phyloP scores from a whole-genome alignment of 2,113 vertebrate species.

The Muscicapa adusta region DNA sequence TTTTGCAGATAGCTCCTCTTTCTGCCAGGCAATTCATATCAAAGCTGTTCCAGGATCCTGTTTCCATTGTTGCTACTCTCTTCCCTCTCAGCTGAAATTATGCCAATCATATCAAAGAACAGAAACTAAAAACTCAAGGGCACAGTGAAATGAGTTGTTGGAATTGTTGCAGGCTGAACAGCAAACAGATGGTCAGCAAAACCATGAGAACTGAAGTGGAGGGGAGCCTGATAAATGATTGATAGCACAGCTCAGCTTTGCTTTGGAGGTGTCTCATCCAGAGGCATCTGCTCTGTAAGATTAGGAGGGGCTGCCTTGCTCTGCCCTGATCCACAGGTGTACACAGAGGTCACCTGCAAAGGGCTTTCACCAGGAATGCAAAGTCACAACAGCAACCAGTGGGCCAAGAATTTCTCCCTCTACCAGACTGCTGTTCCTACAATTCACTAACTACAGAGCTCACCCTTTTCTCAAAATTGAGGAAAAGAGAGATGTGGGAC shows the following conservation, averaged over 20 bases:
- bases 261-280: not conserved
- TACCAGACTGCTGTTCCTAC: not conserved
- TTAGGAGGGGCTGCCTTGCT: not conserved
- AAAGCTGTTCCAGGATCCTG: not conserved
- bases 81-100: not conserved
- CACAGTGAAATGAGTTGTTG: not conserved
- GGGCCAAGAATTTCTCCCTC: not conserved
- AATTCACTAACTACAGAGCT: not conserved
- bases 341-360: not conserved
- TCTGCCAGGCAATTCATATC: not conserved
- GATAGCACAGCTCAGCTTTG: not conserved
- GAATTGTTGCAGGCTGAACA: not conserved
- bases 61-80: not conserved
- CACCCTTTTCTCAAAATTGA: not conserved
- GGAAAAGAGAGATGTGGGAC: not conserved
- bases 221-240: not conserved
- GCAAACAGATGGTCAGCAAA: conserved; percentile 27
- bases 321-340: not conserved
- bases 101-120: not conserved
- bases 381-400: not conserved
- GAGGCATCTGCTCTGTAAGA: not conserved
- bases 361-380: not conserved
- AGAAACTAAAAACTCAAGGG: conserved; percentile 14
- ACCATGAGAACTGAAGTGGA: not conserved
- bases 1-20: not conserved